Base-by-base conservation (phyloP, 2,797 vertebrate species). In the Caiman crocodilus region DNA sequence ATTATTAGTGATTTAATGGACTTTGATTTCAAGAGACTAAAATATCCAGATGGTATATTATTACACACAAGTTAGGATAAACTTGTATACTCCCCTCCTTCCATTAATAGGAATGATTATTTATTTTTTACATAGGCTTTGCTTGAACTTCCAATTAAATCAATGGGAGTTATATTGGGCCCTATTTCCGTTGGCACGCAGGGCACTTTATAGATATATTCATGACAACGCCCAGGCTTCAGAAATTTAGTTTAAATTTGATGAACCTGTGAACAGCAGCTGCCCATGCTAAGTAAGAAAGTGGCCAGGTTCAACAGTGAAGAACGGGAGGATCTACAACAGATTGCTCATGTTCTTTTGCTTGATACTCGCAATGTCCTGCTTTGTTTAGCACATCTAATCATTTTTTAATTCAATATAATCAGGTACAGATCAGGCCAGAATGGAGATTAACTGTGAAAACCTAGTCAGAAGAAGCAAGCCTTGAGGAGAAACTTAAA, bases 31-130 rank as follows among this genome's bases (percentile, higher is more conserved):
- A 78, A 82, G 65, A 1, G 64, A 32, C 64, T 67, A 67, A 67
- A 67, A 32, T 67, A 67, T 32, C 30, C 65, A 20, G 6, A 30
- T n/a, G 9, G 30, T 32, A 67, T 67, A 67, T 32, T 32, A 32
- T 74, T 13, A 16, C 16, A 82, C 0, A 0, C 50, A 67, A 75
- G 64, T 83, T 13, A 0, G 75, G 30, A 63, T n/a, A 56, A 56
- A 57, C 14, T 1, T 6, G 5, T 18, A 55, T 25, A 69, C 14
- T 79, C 14, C 76, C 14, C 10, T 59, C 17, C 74, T 61, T 0
- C 0, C 9, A 28, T 2, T 0, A 0, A 7, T 0, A 1, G 15
- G 9, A 30, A 76, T 78, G 23, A 23, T 1, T 6, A 8, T n/a
- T 76, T 11, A 9, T 9, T 10, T 61, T 58, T 71, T 15, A 5